phyloP scores from a whole-genome alignment of 1,140 invertebrate species.

The Chironomus striatipennis region DNA sequence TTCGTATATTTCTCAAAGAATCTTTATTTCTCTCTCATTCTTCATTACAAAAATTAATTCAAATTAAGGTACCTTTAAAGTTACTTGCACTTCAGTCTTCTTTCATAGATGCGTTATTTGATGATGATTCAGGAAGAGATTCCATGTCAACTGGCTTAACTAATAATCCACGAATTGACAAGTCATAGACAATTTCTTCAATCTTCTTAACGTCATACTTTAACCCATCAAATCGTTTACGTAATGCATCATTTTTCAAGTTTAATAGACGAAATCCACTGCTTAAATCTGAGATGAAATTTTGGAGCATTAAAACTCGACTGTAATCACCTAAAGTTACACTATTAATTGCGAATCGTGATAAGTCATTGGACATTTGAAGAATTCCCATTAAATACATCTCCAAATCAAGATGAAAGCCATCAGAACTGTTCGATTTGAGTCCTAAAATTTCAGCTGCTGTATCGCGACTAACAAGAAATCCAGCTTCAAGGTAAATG shows the following conservation, averaged over 20 bases:
- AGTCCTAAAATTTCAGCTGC: constrained; percentile 69
- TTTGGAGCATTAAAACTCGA: constrained; percentile 70
- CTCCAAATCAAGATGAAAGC: constrained; percentile 84
- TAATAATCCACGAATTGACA: constrained; percentile 71
- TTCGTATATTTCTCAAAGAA: too few species aligned
- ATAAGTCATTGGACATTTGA: constrained; percentile 70
- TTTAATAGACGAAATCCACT: constrained; percentile 81
- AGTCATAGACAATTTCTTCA: constrained; percentile 89
- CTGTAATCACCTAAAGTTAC: constrained; percentile 78
- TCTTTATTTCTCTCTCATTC: too few species aligned
- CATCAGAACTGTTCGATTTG: constrained; percentile 48
- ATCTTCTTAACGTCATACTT: constrained; percentile 94
- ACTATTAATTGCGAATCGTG: constrained; percentile 76
- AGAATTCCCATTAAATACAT: constrained; percentile 81
- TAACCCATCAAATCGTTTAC: constrained; percentile 80
- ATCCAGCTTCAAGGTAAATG: constrained; percentile 68
- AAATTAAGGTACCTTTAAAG: too few species aligned
- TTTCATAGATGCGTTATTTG: neutral
- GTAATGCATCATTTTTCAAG: constrained; percentile 80
- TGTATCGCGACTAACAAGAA: constrained; percentile 62
- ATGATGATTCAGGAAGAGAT: neutral
- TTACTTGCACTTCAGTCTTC: neutral
- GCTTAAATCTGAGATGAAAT: constrained; percentile 78
- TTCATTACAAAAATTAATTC: too few species aligned
- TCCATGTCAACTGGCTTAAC: neutral